Evolutionary conservation across 2,797 vertebrate species (phyloP).

Genomic region (Cynodonichthys magdalenae): DNA sequence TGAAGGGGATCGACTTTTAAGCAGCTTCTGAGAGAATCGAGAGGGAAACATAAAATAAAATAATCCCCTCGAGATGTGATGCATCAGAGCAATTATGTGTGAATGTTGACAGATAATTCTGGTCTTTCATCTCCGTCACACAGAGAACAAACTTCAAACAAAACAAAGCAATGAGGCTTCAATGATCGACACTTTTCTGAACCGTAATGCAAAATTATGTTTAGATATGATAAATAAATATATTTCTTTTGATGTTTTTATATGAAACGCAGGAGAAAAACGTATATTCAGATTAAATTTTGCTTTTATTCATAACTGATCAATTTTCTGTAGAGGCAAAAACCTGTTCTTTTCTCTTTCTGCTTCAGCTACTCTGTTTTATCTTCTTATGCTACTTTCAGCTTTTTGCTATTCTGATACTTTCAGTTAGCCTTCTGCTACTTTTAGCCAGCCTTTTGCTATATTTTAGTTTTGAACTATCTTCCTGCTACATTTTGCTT

Average conservation of each 20-base stretch:
- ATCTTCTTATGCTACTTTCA: too few species aligned
- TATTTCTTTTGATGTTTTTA: slow-evolving; percentile 14
- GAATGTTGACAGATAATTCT: slow-evolving; percentile 13
- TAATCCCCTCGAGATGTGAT: slow-evolving; percentile 4
- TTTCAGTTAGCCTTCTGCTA: too few species aligned
- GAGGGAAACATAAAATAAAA: background rate
- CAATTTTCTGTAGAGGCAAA: background rate
- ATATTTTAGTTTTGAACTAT: too few species aligned
- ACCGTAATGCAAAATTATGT: slow-evolving; percentile 8
- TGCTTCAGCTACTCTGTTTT: too few species aligned
- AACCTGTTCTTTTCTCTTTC: too few species aligned
- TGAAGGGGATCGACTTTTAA: background rate
- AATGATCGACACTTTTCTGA: background rate
- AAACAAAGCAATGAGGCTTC: background rate
- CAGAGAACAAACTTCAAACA: slow-evolving; percentile 36
- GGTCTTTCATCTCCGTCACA: slow-evolving; percentile 45
- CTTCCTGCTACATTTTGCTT: too few species aligned
- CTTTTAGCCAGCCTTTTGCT: too few species aligned
- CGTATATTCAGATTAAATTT: slow-evolving; percentile 16
- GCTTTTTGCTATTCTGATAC: too few species aligned
- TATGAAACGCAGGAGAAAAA: slow-evolving; percentile 1
- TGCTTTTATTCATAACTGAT: slow-evolving; percentile 4
- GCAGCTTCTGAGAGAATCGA: background rate
- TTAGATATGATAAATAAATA: slow-evolving; percentile 13
- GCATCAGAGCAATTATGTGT: slow-evolving; percentile 10